These are phyloP conservation scores for Tetragonisca angustula DNA, from an alignment of 2,888 invertebrate genomes.

Conservation along the genomic window DNA sequence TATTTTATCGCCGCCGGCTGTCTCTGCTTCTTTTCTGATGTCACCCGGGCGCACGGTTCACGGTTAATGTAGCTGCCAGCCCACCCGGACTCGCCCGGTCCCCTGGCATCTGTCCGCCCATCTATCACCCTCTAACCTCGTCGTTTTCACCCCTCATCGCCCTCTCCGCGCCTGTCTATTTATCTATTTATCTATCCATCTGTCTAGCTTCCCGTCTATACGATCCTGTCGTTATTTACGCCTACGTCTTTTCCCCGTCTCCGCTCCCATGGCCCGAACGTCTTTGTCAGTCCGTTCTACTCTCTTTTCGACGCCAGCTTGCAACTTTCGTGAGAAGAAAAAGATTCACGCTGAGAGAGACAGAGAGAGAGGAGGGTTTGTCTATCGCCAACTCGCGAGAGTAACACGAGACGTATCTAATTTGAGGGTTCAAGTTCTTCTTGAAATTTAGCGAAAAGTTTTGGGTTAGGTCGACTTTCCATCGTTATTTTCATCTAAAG, in stretches of 20 bases:
- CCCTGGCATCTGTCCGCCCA: conserved; percentile 28
- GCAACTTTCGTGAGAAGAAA: conserved; percentile 33
- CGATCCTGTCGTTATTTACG: conserved; percentile 23
- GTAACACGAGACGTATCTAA: background rate
- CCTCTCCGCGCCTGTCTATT: conserved; percentile 16
- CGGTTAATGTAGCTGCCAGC: conserved; percentile 53
- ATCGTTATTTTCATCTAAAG: background rate
- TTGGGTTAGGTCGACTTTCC: background rate
- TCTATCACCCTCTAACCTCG: conserved; percentile 26
- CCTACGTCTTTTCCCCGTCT: background rate
- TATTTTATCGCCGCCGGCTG: conserved; percentile 71
- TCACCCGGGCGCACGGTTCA: conserved; percentile 26
- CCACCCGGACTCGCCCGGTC: conserved; percentile 11
- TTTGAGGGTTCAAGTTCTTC: background rate
- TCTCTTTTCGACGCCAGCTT: background rate
- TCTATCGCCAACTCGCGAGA: background rate
- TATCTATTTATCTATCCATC: conserved; percentile 46
- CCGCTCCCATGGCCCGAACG: background rate
- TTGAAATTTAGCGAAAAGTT: background rate
- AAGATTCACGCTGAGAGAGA: background rate
- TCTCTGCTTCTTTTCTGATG: conserved; percentile 61
- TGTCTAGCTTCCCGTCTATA: conserved; percentile 26
- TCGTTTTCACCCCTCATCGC: background rate
- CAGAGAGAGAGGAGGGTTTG: conserved; percentile 35
- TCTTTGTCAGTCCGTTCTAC: background rate